These are phyloP conservation scores for Morone chrysops DNA, from an alignment of 2,113 vertebrate genomes.

Conservation along the genomic window DNA sequence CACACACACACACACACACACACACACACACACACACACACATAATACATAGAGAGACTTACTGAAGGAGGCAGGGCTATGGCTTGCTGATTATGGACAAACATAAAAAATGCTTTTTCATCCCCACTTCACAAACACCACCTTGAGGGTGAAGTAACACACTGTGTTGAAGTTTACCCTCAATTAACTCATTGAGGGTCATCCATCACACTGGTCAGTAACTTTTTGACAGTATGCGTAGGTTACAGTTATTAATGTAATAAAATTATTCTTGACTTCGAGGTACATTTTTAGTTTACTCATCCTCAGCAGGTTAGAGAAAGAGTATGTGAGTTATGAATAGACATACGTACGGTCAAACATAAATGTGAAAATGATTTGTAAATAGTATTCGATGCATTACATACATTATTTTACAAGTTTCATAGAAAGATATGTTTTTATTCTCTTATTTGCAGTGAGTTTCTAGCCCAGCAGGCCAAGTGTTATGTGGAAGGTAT, in stretches of 20 bases:
- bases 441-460: slow-evolving; percentile 82
- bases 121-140: too few species aligned
- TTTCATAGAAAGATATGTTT: neutral
- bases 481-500: slow-evolving; percentile 96
- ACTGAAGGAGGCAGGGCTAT: neutral
- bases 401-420: neutral
- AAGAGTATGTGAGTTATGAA: too few species aligned
- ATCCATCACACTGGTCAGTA: neutral
- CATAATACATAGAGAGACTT: too few species aligned
- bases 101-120: too few species aligned
- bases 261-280: too few species aligned
- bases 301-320: too few species aligned
- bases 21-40: neutral
- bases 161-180: neutral
- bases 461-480: slow-evolving; percentile 94
- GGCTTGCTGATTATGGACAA: neutral
- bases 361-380: neutral
- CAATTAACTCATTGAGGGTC: neutral
- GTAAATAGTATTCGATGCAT: neutral
- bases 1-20: neutral
- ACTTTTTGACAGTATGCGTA: too few species aligned
- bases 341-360: too few species aligned
- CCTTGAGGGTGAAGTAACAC: too few species aligned
- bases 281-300: too few species aligned
- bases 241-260: too few species aligned